Conservation (phyloP, 2,113 vertebrate genomes). For the Antechinus stuartii region DNA sequence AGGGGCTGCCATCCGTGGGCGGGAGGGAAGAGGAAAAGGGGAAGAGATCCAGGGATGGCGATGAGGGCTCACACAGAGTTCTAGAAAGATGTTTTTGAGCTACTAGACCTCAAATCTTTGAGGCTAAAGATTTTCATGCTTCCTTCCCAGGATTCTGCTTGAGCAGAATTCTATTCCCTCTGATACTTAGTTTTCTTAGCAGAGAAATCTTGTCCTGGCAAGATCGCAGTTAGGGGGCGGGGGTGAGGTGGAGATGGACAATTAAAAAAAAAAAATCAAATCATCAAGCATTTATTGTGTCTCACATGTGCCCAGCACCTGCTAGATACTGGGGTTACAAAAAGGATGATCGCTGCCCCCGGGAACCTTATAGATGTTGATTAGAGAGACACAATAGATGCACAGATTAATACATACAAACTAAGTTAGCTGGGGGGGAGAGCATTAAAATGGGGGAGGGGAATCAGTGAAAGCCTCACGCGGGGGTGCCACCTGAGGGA, state of each 20-base stretch:
- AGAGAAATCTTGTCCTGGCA: background rate
- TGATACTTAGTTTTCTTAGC: background rate
- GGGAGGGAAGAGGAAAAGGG: background rate
- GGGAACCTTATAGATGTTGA: background rate
- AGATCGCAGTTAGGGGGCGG: background rate
- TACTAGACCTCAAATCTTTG: background rate
- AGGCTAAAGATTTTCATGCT: background rate
- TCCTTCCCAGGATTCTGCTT: background rate
- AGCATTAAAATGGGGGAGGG: too few species aligned
- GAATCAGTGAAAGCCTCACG: too few species aligned
- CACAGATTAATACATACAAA: background rate
- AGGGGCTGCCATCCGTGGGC: constrained; percentile 35
- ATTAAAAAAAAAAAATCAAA: too few species aligned
- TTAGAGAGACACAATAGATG: background rate
- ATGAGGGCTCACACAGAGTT: accelerated
- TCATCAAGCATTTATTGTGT: too few species aligned
- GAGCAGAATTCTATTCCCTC: background rate
- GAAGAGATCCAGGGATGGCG: background rate
- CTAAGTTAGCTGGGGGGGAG: background rate
- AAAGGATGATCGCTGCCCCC: background rate
- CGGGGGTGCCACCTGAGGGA: background rate
- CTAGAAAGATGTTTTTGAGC: background rate
- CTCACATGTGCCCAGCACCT: background rate
- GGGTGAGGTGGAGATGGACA: too few species aligned
- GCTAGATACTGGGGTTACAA: background rate